Conservation (phyloP, 2,797 vertebrate genomes). For the Sebastes minor region DNA sequence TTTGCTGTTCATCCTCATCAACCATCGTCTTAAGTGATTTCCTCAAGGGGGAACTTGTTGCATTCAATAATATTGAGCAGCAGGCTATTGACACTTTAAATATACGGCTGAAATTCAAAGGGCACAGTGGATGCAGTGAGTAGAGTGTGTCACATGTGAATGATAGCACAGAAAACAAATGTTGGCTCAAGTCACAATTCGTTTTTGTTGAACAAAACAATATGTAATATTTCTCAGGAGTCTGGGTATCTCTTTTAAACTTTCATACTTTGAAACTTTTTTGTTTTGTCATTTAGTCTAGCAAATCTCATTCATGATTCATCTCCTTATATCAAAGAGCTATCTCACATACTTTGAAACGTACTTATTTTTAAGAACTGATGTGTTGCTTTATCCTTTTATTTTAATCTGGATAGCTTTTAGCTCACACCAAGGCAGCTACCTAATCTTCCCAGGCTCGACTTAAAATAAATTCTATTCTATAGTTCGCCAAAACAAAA, state of each 20-base stretch:
- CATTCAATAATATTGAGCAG: not conserved
- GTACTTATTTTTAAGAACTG: slow-evolving; percentile 51
- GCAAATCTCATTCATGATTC: slow-evolving; percentile 40
- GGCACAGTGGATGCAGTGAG: not conserved
- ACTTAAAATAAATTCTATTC: slow-evolving; percentile 20
- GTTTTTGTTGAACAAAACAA: not conserved
- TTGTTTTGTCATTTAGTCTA: slow-evolving; percentile 10
- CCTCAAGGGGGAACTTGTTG: not conserved
- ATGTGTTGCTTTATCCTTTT: slow-evolving; percentile 40
- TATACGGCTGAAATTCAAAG: not conserved
- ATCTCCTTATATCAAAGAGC: slow-evolving; percentile 34
- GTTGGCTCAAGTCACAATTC: not conserved
- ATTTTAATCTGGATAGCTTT: slow-evolving; percentile 50
- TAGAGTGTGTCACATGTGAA: not conserved
- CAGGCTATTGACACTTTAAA: not conserved
- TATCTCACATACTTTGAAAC: slow-evolving; percentile 31
- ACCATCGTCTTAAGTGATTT: not conserved
- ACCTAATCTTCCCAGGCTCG: slow-evolving; percentile 26
- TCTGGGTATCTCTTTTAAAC: not conserved
- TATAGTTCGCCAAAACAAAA: slow-evolving; percentile 39
- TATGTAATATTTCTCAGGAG: not conserved
- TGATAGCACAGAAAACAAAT: slow-evolving; percentile 5
- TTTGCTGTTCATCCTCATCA: not conserved
- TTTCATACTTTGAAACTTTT: slow-evolving; percentile 3
- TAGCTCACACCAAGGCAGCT: slow-evolving; percentile 24